Evolutionary conservation across 2,113 vertebrate species (phyloP).

Genomic region (Nyctereutes procyonoides): DNA sequence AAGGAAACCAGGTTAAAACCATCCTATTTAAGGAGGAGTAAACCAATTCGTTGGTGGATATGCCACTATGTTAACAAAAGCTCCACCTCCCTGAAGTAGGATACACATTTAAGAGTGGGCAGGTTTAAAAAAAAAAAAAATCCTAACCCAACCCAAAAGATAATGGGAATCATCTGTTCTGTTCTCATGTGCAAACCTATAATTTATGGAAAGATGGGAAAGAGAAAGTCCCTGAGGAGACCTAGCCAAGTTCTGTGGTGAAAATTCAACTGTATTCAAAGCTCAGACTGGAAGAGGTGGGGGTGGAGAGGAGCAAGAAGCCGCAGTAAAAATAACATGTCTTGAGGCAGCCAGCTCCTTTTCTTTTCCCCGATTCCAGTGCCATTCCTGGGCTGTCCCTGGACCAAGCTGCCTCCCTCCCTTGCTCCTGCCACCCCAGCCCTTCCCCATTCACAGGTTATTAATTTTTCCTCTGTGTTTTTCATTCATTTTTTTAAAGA

Average conservation of each 20-base stretch:
- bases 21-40: not conserved
- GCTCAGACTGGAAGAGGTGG: constrained; percentile 83
- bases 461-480: constrained; percentile 62
- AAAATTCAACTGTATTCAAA: constrained; percentile 77
- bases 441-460: constrained; percentile 15
- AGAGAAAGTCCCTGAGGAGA: constrained; percentile 75
- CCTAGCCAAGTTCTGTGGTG: constrained; percentile 76
- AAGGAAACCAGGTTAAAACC: constrained; percentile 45
- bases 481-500: constrained; percentile 57
- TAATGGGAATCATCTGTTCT: constrained; percentile 81
- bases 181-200: constrained; percentile 79
- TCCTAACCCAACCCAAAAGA: constrained; percentile 78
- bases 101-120: constrained; percentile 54
- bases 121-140: constrained; percentile 46
- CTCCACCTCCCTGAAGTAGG: constrained; percentile 21
- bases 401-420: constrained; percentile 4
- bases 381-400: not conserved
- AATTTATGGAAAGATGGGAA: constrained; percentile 82
- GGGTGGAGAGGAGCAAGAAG: constrained; percentile 73
- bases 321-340: constrained; percentile 78
- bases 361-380: constrained; percentile 17
- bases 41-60: not conserved
- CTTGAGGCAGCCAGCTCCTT: constrained; percentile 69
- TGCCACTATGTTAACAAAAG: constrained; percentile 38
- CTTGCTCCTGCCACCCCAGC: not conserved